A percentile compares a stretch with the other conserved stretches of the same genome.
Conservation (phyloP, 2,888 invertebrate species). For the Nephrotoma flavescens region DNA sequence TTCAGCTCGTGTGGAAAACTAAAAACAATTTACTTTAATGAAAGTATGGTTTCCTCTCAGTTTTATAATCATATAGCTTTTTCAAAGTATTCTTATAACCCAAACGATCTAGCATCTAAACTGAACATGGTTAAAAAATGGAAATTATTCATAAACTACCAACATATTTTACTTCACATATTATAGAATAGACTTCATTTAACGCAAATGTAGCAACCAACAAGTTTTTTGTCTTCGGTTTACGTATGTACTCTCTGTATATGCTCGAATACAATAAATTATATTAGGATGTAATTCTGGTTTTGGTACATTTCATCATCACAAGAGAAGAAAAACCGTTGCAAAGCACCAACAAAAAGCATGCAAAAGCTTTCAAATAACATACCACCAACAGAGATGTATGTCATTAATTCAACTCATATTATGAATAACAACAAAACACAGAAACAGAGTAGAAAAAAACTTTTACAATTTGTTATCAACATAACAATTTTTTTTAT, state of each 20-base stretch:
- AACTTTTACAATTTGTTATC: background rate
- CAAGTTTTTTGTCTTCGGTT: background rate
- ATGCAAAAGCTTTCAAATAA: background rate
- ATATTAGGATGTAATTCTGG: background rate
- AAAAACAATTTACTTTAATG: no score
- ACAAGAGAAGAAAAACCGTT: background rate
- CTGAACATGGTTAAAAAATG: background rate
- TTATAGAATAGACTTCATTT: background rate
- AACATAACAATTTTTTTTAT: background rate
- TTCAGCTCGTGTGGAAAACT: no score
- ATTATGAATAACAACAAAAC: background rate
- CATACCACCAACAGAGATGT: background rate
- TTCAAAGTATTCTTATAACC: background rate
- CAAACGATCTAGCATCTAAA: background rate
- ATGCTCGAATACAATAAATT: background rate
- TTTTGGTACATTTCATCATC: background rate
- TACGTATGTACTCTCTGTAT: background rate
- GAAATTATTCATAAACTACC: background rate
- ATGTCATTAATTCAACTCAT: background rate
- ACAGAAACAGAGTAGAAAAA: background rate
- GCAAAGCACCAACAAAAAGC: background rate
- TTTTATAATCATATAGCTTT: background rate
- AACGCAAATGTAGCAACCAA: background rate
- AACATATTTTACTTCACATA: background rate
- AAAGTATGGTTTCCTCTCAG: background rate